Evolutionary conservation across 2,888 invertebrate species (phyloP).

Genomic region (Nemoura dubitans): DNA sequence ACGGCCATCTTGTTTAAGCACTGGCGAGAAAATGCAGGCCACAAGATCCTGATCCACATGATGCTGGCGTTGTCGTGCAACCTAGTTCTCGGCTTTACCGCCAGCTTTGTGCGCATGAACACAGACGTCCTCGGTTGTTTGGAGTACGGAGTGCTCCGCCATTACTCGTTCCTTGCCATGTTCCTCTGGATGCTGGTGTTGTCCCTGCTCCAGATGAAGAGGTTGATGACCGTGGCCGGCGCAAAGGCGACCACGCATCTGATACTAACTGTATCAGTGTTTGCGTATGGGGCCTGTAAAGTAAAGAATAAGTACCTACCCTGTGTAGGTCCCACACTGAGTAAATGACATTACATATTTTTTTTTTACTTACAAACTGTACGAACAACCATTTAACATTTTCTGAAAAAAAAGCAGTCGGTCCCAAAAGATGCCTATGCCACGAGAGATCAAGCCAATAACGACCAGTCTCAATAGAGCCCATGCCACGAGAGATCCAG

Average conservation of each 20-base stretch:
- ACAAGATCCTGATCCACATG: not conserved
- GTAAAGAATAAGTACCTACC: no score
- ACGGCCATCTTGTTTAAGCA: not conserved
- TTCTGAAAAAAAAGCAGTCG: no score
- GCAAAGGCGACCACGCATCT: not conserved
- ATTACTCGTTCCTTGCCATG: conserved; percentile 19
- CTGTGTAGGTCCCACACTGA: no score
- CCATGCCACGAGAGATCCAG: no score
- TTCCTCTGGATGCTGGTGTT: conserved; percentile 13
- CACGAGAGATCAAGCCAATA: no score
- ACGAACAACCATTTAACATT: no score
- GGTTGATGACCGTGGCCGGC: not conserved
- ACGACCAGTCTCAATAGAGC: no score
- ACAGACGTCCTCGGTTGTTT: not conserved
- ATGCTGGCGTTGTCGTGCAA: not conserved
- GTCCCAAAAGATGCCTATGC: no score
- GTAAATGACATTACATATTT: no score
- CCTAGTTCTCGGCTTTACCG: not conserved
- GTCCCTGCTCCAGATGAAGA: not conserved
- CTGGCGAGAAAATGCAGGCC: not conserved
- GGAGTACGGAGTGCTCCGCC: not conserved
- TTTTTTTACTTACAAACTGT: no score
- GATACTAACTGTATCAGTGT: not conserved
- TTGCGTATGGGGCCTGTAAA: not conserved
- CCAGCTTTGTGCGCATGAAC: not conserved